Base-by-base conservation (phyloP, 2,888 invertebrate species). In the Nomada fabriciana region DNA sequence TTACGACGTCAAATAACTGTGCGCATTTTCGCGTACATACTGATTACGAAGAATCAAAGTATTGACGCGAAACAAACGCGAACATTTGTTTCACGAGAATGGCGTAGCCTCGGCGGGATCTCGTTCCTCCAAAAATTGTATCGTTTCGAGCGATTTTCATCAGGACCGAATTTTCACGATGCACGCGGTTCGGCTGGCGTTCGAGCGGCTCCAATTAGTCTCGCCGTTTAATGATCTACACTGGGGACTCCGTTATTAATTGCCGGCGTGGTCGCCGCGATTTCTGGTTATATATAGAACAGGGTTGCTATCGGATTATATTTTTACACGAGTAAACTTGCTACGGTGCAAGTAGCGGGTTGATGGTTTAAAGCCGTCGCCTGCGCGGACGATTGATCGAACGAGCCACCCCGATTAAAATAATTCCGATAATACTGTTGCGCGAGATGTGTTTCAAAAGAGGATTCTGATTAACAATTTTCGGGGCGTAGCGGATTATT, bases 191-290 rank as follows among this genome's bases (percentile, higher is more conserved):
- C 72, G 85, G 50, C 76, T 76, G 70, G 60, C 79, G 59, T 80
- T 88, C 85, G 80, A 64, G 73, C 80, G 79, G 75, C 68, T 86
- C 83, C 88, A 84, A 86, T 88, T 85, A 85, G 75, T 81, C 82
- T 82, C 67, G 80, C 74, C 78, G 76, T 78, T 87, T 82, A 87
- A 82, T 60, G 68, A 76, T 78, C 76, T 61, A 76, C 78, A 67
- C 47, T 63, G 69, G 71, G 61, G 59, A 60, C 70, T 60, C 67
- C 76, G 70, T 87, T 84, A 84, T 87, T 75, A 86, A 84, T 85
- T 82, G 70, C 67, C 67, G 72, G 52, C 47, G 65, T 59, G 47
- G n/a, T 20, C 25, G 57, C 52, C 61, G 50, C 29, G 82, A 82
- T 78, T 83, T 82, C 73, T 59, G 61, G 25, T 47, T 78, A 70